phyloP scores from a whole-genome alignment of 2,113 vertebrate species.

The Oostethus manadensis region DNA sequence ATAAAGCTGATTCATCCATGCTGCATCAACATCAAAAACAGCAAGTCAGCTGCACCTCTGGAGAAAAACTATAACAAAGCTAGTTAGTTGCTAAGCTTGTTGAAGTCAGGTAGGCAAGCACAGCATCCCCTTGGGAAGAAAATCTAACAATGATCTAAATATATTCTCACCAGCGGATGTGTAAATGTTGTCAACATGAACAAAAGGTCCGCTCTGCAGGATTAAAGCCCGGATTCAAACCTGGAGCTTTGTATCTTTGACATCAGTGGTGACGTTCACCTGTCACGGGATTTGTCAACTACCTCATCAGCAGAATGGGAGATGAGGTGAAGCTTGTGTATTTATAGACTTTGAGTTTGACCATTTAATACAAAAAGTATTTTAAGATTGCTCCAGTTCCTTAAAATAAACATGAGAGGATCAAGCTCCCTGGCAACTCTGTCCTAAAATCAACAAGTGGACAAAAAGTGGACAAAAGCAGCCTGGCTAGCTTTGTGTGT shows the following conservation, averaged over 20 bases:
- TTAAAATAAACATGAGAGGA: constrained; percentile 52
- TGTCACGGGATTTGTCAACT: constrained; percentile 21
- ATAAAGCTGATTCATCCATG: no score
- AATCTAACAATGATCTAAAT: neutral
- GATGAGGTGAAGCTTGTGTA: neutral
- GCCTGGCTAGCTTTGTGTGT: constrained; percentile 24
- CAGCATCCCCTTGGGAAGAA: neutral
- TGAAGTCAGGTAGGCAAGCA: no score
- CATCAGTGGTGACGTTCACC: constrained; percentile 1
- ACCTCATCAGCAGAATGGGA: neutral
- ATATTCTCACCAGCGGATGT: neutral
- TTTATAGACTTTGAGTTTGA: constrained; percentile 20
- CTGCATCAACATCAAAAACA: no score
- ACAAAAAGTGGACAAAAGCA: constrained; percentile 51
- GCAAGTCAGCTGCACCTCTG: no score
- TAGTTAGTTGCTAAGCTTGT: no score
- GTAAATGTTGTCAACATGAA: neutral
- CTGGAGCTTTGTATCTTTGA: neutral
- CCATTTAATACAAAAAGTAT: constrained; percentile 12
- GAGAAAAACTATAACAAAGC: no score
- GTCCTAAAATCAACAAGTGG: constrained; percentile 33
- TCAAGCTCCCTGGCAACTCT: constrained; percentile 2
- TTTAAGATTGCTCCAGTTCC: constrained; percentile 11
- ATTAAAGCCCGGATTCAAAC: neutral
- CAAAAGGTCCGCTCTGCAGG: neutral